A percentile compares a stretch with the other conserved stretches of the same genome.
phyloP scores from a whole-genome alignment of 1,140 invertebrate genomes.

The Anadara kagoshimensis region DNA sequence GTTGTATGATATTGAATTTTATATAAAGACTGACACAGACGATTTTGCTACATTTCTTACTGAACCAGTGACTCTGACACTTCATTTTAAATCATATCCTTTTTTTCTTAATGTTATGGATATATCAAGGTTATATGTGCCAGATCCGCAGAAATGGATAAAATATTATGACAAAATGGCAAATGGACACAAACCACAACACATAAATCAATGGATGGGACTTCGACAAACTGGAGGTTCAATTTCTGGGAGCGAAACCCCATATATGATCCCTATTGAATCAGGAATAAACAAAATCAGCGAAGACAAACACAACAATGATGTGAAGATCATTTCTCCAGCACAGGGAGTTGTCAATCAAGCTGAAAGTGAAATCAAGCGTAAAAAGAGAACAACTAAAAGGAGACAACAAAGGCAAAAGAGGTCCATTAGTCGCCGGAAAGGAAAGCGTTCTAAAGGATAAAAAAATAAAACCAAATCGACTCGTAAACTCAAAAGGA shows the following conservation, averaged over 20 bases:
- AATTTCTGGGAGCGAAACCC: background rate
- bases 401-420: too few species aligned
- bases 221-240: background rate
- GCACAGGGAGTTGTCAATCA: constrained; percentile 29
- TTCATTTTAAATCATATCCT: constrained; percentile 21
- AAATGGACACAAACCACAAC: background rate
- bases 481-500: too few species aligned
- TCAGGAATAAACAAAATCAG: background rate
- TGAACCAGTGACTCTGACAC: constrained; percentile 9
- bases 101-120: constrained; percentile 6
- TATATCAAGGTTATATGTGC: constrained; percentile 33
- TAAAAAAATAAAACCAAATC: too few species aligned
- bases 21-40: constrained; percentile 15
- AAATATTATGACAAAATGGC: constrained; percentile 22
- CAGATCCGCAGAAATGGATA: constrained; percentile 38
- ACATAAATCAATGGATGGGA: background rate
- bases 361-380: constrained; percentile 25
- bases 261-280: background rate
- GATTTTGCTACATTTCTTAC: constrained; percentile 13
- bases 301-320: background rate
- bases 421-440: too few species aligned
- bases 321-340: constrained; percentile 20
- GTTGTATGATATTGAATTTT: constrained; percentile 12
- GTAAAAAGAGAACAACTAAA: too few species aligned
- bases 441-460: too few species aligned